Base-by-base conservation (phyloP, 2,888 invertebrate genomes). In the Ennomos fuscantarius region DNA sequence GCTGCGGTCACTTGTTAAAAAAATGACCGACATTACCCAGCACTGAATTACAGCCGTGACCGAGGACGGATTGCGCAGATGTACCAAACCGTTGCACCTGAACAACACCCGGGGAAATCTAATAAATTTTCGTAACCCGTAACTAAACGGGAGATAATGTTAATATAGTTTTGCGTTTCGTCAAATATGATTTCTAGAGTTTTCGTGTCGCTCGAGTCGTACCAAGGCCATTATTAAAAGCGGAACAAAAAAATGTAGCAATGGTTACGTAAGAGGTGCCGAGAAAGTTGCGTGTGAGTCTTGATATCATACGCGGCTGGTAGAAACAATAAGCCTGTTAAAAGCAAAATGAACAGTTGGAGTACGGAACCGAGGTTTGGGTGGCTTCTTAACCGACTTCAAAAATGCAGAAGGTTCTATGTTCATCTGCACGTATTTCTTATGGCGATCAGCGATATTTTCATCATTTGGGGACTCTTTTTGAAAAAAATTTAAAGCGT, bases 221-320 rank as follows among this genome's bases (percentile, higher is more conserved):
- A 81, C 75, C 86, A 87, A 87, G 87, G 87, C 80, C 82, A 72
- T 65, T 77, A 74, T 74, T 78, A 52, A 79, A 79, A 76, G 76
- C 73, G 76, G 82, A 81, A 77, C 56, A 77, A 76, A 80, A 76
- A 82, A 81, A 69, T 81, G 77, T 80, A 76, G 80, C 82, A 84
- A 84, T 70, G 42, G 67, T 87, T 87, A 80, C 82, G 81, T 82
- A 83, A 86, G 58, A 55, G 45, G 43, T 35, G 63, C 55, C 72
- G 82, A 77, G 84, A 86, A 86, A 86, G 87, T 80, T 76, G 78
- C 76, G 80, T 79, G 79, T 78, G 78, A 79, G 73, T 72, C 77
- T 69, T 44, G 42, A 49, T 49, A 12, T 33, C 45, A 37, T 40
- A 32, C 13, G 32, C 13, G 37, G 48, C 24, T 31, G 9, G 44